Base-by-base conservation (phyloP, 2,113 vertebrate genomes). In the Coracopsis vasa region DNA sequence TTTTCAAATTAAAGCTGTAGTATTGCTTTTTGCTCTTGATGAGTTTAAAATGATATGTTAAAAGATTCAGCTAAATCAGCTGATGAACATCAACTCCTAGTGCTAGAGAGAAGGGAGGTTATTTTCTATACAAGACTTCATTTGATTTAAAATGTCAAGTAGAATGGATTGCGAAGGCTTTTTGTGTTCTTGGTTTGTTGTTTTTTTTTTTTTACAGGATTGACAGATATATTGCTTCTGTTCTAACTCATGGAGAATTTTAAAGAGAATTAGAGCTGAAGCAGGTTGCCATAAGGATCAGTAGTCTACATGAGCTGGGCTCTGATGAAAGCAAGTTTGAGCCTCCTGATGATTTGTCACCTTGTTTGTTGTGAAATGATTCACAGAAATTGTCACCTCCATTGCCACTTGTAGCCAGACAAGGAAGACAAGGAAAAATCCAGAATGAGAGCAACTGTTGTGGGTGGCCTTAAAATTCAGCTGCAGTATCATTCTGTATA, bases 391-490 rank as follows among this genome's bases (percentile, higher is more conserved):
- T 80, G 48, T 72, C 50, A 48, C 6, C 19, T 82, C 62, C 35
- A 11, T 73, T 95, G 48, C 70, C 60, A 53, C 47, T 84, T 70
- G 47, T 73, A 75, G 19, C 29, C 86, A 29, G 62, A 41, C 78
- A 91, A 74, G 45, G 45, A 47, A 47, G 45, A 47, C 45, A 47
- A 47, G 61, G 31, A 83, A 79, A 51, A 94, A 74, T 80, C 53
- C 53, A 85, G 60, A 96, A 71, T 53, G 47, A 92, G 61, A 80
- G 48, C 48, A 66, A 47, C 11, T 77, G 65, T 21, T n/a, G 70
- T 84, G 77, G 66, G 70, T 79, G 65, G 70, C 71, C 64, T 94
- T 95, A 82, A 96, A 86, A 91, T 95, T 94, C 51, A 53, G 35
- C 67, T 80, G 11, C 65, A 75, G 9, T 66, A 31, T 66, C 41